phyloP scores from a whole-genome alignment of 1,140 invertebrate species.

The Euura saliciscinereae region DNA sequence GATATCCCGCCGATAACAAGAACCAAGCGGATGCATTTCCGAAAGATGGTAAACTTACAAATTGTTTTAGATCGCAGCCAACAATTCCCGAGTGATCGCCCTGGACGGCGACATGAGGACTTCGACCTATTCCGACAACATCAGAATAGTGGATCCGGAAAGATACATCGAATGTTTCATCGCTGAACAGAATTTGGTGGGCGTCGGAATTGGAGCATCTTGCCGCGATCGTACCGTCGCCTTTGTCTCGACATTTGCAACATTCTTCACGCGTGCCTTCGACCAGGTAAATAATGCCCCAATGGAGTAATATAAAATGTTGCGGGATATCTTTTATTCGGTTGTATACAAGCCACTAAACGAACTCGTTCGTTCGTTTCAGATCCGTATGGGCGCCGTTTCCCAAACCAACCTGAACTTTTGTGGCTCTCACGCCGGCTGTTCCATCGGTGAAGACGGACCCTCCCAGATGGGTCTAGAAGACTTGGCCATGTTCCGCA shows the following conservation, averaged over 20 bases:
- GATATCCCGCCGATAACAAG: too few relatives aligned
- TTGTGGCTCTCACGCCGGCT: conserved; percentile 92
- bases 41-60: too few relatives aligned
- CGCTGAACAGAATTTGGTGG: conserved; percentile 97
- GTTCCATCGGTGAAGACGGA: conserved; percentile 96
- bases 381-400: conserved; percentile 98
- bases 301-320: too few relatives aligned
- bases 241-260: conserved; percentile 96
- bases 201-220: conserved; percentile 92
- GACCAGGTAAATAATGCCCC: conserved; percentile 75
- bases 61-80: conserved; percentile 68
- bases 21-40: too few relatives aligned
- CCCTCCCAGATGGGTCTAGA: conserved; percentile 99
- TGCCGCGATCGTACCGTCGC: conserved; percentile 88
- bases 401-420: conserved; percentile 98
- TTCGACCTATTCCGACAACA: conserved; percentile 95
- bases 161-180: conserved; percentile 98
- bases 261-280: conserved; percentile 95
- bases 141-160: conserved; percentile 75
- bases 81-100: conserved; percentile 85
- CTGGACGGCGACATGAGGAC: conserved; percentile 98
- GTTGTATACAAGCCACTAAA: too few relatives aligned
- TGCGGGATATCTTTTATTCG: too few relatives aligned
- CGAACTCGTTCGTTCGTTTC: conserved; percentile 28
- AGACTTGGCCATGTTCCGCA: conserved; percentile 95